These are phyloP conservation scores for Acridotheres tristis DNA, from an alignment of 2,797 vertebrate species.

Conservation along the genomic window DNA sequence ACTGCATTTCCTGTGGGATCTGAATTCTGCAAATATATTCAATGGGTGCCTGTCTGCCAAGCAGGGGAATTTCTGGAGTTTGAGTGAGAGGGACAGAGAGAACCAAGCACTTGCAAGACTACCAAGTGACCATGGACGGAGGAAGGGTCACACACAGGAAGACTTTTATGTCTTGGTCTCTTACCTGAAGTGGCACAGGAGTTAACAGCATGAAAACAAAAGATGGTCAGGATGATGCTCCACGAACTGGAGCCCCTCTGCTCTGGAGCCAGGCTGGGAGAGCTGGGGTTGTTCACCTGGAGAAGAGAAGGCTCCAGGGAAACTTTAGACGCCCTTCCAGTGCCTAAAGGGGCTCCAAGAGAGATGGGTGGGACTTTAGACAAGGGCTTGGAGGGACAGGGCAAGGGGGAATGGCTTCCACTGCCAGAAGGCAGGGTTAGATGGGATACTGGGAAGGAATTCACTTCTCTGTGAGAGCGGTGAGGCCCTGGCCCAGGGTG, in stretches of 20 bases:
- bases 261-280: neutral
- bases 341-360: neutral
- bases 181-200: neutral
- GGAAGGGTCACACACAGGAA: neutral
- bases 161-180: neutral
- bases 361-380: neutral
- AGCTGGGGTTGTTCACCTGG: neutral
- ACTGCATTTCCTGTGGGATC: slow-evolving; percentile 70
- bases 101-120: neutral
- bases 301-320: neutral
- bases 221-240: neutral
- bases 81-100: neutral
- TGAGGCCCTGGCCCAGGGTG: accelerated
- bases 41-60: slow-evolving; percentile 70
- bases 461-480: accelerated
- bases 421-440: accelerated
- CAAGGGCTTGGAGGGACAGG: neutral
- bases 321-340: accelerated
- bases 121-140: neutral
- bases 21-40: slow-evolving; percentile 65
- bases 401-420: neutral
- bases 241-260: neutral
- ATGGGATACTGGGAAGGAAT: neutral
- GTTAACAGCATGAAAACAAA: neutral
- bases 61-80: slow-evolving; percentile 19